phyloP scores from a whole-genome alignment of 1,140 invertebrate species.

The Dysdera silvatica region DNA sequence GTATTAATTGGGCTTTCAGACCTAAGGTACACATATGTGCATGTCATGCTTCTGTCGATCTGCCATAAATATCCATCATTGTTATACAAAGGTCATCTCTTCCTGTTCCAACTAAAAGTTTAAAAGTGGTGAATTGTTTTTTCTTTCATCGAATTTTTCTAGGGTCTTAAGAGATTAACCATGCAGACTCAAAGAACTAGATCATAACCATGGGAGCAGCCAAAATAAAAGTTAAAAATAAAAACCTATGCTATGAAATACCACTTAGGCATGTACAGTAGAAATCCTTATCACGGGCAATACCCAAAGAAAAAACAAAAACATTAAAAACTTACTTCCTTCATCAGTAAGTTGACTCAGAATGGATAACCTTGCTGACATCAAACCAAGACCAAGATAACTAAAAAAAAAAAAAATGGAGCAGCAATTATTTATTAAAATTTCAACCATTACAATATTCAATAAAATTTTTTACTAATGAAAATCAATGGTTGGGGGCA shows the following conservation, averaged over 20 bases:
- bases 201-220: neutral
- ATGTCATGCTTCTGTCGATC: no score
- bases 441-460: neutral
- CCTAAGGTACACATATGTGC: no score
- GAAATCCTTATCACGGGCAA: neutral
- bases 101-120: no score
- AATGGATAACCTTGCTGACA: constrained; percentile 74
- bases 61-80: no score
- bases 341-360: constrained; percentile 45
- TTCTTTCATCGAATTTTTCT: no score
- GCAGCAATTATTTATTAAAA: neutral
- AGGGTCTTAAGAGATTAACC: neutral
- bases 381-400: constrained; percentile 79
- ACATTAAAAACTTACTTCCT: constrained; percentile 2
- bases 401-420: constrained; percentile 47
- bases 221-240: neutral
- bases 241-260: neutral
- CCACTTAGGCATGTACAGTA: neutral
- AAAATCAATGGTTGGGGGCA: no score
- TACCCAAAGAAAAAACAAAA: neutral
- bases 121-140: no score
- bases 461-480: neutral
- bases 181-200: neutral
- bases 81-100: no score
- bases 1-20: no score